Base-by-base conservation (phyloP, 2,888 invertebrate genomes). In the Dynastes tityus region DNA sequence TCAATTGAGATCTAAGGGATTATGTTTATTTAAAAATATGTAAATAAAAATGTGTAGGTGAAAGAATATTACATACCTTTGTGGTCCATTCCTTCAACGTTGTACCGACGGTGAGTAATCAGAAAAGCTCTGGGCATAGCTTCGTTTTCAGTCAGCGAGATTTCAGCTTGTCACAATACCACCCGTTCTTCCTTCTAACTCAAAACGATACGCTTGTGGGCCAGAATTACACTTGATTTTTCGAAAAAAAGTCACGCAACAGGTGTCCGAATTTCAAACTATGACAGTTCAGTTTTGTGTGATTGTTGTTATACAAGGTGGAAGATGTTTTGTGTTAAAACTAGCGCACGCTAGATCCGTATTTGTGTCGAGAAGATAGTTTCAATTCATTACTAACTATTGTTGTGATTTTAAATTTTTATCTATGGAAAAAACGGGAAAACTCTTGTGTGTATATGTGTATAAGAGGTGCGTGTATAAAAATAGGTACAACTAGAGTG, bases 121-220 rank as follows among this genome's bases (percentile, higher is more conserved):
- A 93, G 90, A 85, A 93, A 93, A 80, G 92, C 92, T 85, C 92
- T 89, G 83, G 93, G 93, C 93, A 93, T 93, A 88, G 55, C 76
- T 74, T 40, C 63, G 78, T 37, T 45, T 67, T 67, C 67, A 22
- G 67, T 27, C 2, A 22, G 27, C 67, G 45, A 1, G 29, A 29
- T 45, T 67, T 67, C 67, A 67, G 67, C 22, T 67, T 22, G 45
- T 61, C 67, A 45, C 67, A 67, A n/a, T 45, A 67, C 2, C 13
- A 64, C 9, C 45, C 45, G 67, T 0, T 27, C 16, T 37, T 6
- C 16, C 27, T 67, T 45, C n/a, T 27, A 40, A 40, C 29, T 8
- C 55, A n/a, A 55, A 55, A 16, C n/a, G 29, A 64, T 29, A 67
- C 67, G 45, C 2, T 22, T 49, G 29, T 22, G 5, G n/a, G 6